Conservation (phyloP, 2,797 vertebrate species). For the Argya squamiceps region DNA sequence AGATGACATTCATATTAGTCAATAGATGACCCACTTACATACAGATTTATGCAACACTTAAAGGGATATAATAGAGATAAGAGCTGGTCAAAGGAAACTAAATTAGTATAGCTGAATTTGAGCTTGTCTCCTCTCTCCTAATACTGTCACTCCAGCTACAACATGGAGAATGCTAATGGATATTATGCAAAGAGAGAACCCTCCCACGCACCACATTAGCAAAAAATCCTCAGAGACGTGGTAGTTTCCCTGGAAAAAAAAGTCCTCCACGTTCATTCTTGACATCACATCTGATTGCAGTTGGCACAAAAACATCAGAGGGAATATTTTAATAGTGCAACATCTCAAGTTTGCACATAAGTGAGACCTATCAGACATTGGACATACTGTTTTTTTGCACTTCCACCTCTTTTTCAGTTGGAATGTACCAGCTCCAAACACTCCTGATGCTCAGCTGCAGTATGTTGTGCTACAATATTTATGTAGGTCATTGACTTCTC, state of each 20-base stretch:
- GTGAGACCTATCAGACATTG: not conserved
- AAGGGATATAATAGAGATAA: not conserved
- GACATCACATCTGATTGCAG: not conserved
- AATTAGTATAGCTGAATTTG: not conserved
- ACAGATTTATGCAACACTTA: not conserved
- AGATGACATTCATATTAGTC: not conserved
- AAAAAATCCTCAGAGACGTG: not conserved
- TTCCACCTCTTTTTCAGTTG: not conserved
- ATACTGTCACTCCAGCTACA: not conserved
- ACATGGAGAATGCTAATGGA: not conserved
- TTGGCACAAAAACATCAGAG: not conserved
- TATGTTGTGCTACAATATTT: fast-evolving
- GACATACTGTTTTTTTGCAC: not conserved
- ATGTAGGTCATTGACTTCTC: not conserved
- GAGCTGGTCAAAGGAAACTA: not conserved
- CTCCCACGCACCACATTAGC: not conserved
- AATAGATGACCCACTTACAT: not conserved
- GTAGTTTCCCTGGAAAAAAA: not conserved
- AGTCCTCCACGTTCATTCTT: not conserved
- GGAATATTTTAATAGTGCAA: not conserved
- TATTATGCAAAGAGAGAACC: constrained; percentile 33
- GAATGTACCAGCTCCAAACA: not conserved
- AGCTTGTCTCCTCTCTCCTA: not conserved
- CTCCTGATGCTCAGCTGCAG: not conserved
- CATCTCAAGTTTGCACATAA: not conserved